phyloP scores from a whole-genome alignment of 2,113 vertebrate genomes.

The Onychostoma macrolepis region DNA sequence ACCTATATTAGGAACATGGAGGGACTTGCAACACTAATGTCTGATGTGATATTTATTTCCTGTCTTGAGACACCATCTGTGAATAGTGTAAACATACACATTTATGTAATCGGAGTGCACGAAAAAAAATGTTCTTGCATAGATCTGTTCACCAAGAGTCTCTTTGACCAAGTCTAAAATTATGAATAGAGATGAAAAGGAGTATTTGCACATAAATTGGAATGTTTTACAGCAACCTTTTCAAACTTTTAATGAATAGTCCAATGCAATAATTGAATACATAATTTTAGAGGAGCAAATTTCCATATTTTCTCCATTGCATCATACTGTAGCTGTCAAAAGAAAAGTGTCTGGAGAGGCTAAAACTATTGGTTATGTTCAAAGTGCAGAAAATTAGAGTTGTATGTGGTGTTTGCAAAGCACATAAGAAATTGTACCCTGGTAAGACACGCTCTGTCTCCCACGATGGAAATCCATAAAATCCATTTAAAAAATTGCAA shows the following conservation, averaged over 20 bases:
- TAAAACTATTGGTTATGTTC: slow-evolving; percentile 44
- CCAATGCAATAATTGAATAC: slow-evolving; percentile 35
- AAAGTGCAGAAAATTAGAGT: slow-evolving; percentile 45
- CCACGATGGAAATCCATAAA: slow-evolving; percentile 51
- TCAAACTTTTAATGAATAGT: slow-evolving; percentile 13
- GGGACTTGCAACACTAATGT: not conserved
- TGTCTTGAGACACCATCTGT: not conserved
- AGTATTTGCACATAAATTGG: slow-evolving; percentile 39
- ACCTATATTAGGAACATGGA: not conserved
- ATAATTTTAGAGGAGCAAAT: slow-evolving; percentile 24
- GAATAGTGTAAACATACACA: not conserved
- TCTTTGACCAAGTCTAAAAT: not conserved
- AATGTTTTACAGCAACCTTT: slow-evolving; percentile 18
- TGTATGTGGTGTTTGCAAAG: slow-evolving; percentile 51
- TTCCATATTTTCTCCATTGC: slow-evolving; percentile 40
- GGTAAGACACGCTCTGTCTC: slow-evolving; percentile 31
- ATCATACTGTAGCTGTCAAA: slow-evolving; percentile 23
- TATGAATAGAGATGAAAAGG: slow-evolving; percentile 10
- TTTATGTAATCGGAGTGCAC: not conserved
- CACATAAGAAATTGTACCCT: slow-evolving; percentile 43
- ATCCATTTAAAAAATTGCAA: not conserved
- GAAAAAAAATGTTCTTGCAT: not conserved
- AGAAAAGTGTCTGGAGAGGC: slow-evolving; percentile 35
- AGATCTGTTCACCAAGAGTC: not conserved
- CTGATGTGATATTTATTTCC: not conserved